phyloP scores from a whole-genome alignment of 2,797 vertebrate genomes.

The Spinibarbus caldwelli region DNA sequence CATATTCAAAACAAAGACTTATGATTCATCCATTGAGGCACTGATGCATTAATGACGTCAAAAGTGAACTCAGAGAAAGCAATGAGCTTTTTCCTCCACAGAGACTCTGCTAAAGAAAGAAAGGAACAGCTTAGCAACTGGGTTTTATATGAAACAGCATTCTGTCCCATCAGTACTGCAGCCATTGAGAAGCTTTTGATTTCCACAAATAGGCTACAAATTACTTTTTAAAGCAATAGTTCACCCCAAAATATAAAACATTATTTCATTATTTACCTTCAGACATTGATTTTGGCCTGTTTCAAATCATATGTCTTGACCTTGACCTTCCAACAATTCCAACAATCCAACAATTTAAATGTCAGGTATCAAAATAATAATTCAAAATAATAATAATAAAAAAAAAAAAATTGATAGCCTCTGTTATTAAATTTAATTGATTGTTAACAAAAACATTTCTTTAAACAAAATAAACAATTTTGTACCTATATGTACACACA shows the following conservation, averaged over 20 bases:
- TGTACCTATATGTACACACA: no score
- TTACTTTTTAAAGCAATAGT: neutral
- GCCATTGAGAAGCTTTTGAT: neutral
- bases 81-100: conserved; percentile 27
- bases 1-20: conserved; percentile 25
- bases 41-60: conserved; percentile 43
- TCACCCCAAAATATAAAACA: neutral
- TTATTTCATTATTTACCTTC: neutral
- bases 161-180: neutral
- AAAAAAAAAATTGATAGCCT: neutral
- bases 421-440: no score
- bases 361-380: neutral
- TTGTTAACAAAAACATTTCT: no score
- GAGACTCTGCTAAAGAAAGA: conserved; percentile 5
- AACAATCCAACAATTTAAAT: neutral
- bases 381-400: neutral
- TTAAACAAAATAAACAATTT: no score
- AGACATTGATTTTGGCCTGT: neutral
- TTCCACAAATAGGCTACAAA: neutral
- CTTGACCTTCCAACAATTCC: neutral
- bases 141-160: neutral
- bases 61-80: neutral
- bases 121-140: neutral
- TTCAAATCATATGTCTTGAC: neutral
- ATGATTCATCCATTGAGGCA: conserved; percentile 33